These are phyloP conservation scores for Leucosticte australis DNA, from an alignment of 2,113 vertebrate species.

Conservation along the genomic window DNA sequence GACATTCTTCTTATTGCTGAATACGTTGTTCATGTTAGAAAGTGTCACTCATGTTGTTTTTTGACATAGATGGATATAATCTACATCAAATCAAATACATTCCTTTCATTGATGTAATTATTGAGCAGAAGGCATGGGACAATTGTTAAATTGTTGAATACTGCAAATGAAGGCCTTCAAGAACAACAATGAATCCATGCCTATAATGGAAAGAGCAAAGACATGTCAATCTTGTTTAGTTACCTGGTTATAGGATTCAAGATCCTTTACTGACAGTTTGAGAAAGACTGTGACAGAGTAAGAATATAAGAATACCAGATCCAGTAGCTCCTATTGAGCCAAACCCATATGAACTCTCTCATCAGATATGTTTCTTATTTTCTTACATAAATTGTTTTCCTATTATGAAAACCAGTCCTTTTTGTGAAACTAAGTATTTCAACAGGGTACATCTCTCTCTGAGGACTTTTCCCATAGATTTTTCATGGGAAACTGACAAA, in stretches of 20 bases:
- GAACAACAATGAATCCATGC: not conserved
- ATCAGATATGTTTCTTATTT: not conserved
- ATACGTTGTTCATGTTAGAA: not conserved
- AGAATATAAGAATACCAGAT: not conserved
- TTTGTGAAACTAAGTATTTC: slow-evolving; percentile 22
- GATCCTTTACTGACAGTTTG: not conserved
- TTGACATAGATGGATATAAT: not conserved
- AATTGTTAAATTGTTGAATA: slow-evolving; percentile 6
- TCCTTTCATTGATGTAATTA: slow-evolving; percentile 26
- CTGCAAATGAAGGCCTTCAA: slow-evolving; percentile 26
- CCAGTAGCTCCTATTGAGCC: not conserved
- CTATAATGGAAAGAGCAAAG: slow-evolving; percentile 8
- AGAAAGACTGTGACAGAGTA: not conserved
- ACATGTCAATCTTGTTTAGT: not conserved
- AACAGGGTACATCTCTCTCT: not conserved
- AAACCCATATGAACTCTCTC: not conserved
- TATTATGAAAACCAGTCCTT: not conserved
- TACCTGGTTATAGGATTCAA: not conserved
- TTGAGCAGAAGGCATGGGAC: not conserved
- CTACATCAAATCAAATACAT: not conserved
- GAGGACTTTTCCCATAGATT: not conserved
- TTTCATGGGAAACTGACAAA: slow-evolving; percentile 14
- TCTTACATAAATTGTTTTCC: slow-evolving; percentile 10
- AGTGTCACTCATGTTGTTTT: not conserved
- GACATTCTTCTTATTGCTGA: slow-evolving; percentile 12